These are phyloP conservation scores for Actinostola sp. DNA, from an alignment of 92 coral and sea anemone genomes.

Conservation along the genomic window DNA sequence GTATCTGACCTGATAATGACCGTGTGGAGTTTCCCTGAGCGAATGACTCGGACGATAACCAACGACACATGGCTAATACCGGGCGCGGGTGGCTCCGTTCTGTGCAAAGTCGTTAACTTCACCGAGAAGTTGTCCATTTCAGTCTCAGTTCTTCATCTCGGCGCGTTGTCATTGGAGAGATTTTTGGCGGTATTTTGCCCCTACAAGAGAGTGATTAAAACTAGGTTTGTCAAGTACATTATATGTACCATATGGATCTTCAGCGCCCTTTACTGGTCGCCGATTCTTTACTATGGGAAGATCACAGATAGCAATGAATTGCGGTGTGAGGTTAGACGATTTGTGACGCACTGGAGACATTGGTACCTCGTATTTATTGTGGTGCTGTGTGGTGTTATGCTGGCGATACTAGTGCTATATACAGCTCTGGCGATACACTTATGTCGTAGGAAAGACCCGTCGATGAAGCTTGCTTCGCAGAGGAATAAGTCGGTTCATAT, in stretches of 20 bases:
- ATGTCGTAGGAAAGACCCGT: conserved; percentile 38
- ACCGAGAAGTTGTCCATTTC: conserved; percentile 60
- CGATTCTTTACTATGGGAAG: conserved; percentile 60
- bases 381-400: conserved; percentile 45
- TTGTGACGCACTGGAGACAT: conserved; percentile 43
- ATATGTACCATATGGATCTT: conserved; percentile 44
- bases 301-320: conserved; percentile 15
- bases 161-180: conserved; percentile 60
- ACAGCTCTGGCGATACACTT: conserved; percentile 45
- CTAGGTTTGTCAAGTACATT: conserved; percentile 14
- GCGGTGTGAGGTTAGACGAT: conserved; percentile 48
- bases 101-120: conserved; percentile 66
- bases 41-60: conserved; percentile 50
- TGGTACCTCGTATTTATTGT: conserved; percentile 62
- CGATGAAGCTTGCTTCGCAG: conserved; percentile 22
- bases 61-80: conserved; percentile 57
- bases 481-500: conserved; percentile 30
- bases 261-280: conserved; percentile 43
- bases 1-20: conserved; percentile 48
- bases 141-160: conserved; percentile 61
- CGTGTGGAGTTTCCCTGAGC: conserved; percentile 60
- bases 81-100: conserved; percentile 40
- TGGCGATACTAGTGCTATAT: conserved; percentile 42
- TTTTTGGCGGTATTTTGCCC: conserved; percentile 65
- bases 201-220: conserved; percentile 47